These are phyloP conservation scores for Ictalurus punctatus DNA, from an alignment of 2,113 vertebrate genomes.

Conservation along the genomic window DNA sequence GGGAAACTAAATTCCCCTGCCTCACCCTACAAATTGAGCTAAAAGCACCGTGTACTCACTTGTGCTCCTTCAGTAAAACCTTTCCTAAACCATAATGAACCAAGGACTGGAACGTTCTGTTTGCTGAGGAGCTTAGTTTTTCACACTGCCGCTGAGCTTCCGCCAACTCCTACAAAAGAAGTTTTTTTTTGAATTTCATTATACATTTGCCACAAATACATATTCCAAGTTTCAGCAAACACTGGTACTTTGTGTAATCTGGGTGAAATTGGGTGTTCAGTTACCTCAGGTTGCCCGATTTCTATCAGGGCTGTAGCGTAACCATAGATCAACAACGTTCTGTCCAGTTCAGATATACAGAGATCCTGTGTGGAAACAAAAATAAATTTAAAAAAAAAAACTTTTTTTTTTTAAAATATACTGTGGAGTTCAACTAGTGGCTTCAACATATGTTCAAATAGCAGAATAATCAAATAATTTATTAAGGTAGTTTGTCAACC, in stretches of 20 bases:
- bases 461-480: background rate
- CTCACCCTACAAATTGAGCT: background rate
- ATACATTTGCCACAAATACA: background rate
- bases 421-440: background rate
- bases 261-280: background rate
- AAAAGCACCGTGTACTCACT: slow-evolving; percentile 70
- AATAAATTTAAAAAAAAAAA: background rate
- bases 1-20: background rate
- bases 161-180: slow-evolving; percentile 75
- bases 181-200: background rate
- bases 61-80: slow-evolving; percentile 86
- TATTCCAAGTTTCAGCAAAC: background rate
- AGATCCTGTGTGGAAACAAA: slow-evolving; percentile 65
- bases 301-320: slow-evolving; percentile 81
- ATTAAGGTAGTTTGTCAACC: background rate
- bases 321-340: slow-evolving; percentile 82
- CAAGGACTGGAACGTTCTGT: slow-evolving; percentile 80
- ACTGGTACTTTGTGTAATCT: background rate
- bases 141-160: slow-evolving; percentile 80
- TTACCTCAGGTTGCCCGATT: slow-evolving; percentile 87
- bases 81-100: slow-evolving; percentile 84
- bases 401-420: no score
- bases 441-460: background rate
- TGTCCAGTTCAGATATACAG: slow-evolving; percentile 78
- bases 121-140: slow-evolving; percentile 76